Conservation (phyloP, 2,888 invertebrate genomes). For the Ctena decussata region DNA sequence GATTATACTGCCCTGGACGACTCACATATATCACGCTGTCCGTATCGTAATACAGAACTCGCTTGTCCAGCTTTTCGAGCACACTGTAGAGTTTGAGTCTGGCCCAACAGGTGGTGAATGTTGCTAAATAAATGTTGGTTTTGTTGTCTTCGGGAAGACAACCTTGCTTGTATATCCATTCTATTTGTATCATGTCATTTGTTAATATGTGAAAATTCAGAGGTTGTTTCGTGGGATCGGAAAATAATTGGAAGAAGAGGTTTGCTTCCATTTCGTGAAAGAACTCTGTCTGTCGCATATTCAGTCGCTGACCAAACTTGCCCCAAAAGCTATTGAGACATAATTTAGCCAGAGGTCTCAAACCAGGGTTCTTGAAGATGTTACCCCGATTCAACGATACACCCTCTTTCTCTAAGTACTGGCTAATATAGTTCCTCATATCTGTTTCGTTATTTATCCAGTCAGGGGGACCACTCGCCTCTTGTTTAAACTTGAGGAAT, state of each 20-base stretch:
- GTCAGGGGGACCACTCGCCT: too few relatives aligned
- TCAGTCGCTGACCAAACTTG: too few relatives aligned
- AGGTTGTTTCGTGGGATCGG: conserved; percentile 30
- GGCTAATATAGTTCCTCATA: conserved; percentile 12
- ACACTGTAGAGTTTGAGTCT: conserved; percentile 55
- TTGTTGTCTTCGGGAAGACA: conserved; percentile 38
- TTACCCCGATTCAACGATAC: conserved; percentile 24
- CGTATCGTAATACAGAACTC: conserved; percentile 50
- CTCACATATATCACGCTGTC: conserved; percentile 29
- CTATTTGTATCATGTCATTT: conserved; percentile 42
- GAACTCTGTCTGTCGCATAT: too few relatives aligned
- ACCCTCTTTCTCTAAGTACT: too few relatives aligned
- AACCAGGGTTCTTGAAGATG: conserved; percentile 44
- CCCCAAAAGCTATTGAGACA: too few relatives aligned
- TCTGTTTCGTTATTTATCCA: conserved; percentile 47
- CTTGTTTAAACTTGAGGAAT: too few relatives aligned
- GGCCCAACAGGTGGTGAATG: conserved; percentile 52
- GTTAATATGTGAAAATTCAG: conserved; percentile 29
- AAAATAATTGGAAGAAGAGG: conserved; percentile 35
- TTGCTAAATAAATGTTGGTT: conserved; percentile 49
- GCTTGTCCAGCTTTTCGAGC: conserved; percentile 25
- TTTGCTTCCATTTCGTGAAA: conserved; percentile 30
- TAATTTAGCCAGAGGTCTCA: too few relatives aligned
- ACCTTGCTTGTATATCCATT: conserved; percentile 47
- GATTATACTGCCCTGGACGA: conserved; percentile 36